Base-by-base conservation (phyloP, 2,888 invertebrate species). In the Scaptomyza polygonia region DNA sequence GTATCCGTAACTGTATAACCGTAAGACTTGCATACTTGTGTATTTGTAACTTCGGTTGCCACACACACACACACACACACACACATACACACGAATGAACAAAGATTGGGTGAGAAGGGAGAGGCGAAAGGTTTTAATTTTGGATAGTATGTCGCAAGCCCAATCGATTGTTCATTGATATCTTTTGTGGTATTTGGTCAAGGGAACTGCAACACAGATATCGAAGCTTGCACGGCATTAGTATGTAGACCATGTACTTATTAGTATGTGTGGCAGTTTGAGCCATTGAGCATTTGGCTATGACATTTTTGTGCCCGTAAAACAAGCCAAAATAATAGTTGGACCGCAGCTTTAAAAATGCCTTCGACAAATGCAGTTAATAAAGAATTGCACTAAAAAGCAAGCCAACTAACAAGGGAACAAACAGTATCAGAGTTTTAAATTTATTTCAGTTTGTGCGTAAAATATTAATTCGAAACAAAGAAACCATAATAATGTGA, bases 161-260 rank as follows among this genome's bases (percentile, higher is more conserved):
- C 39, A 84, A 83, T 82, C 84, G 82, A 77, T 86, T 83, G 84
- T 80, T 84, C 82, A 77, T 80, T 81, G 82, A 86, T 82, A 82
- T 86, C 77, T 75, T 72, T 75, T 82, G 72, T 64, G 66, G 77
- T 70, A 62, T 68, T 68, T 68, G 48, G 59, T 49, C 55, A 25
- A 54, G 57, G 36, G 48, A 69, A 59, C 45, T 64, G 49, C 36
- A 49, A 52, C 77, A 12, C n/a, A 32, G 48, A 34, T 43, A 12
- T 21, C 16, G 9, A 25, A 47, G 12, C 42, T 25, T 42, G 61
- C 9, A 14, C 54, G 45, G 21, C 58, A 76, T 80, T 85, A 82
- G 65, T 86, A 80, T 80, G 80, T 83, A 82, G 67, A 42, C 42
- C 80, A 54, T 82, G 80, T 85, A 59, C 51, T 44, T 44, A 48